Base-by-base conservation (phyloP, 2,888 invertebrate species). In the Danaus chrysippus region DNA sequence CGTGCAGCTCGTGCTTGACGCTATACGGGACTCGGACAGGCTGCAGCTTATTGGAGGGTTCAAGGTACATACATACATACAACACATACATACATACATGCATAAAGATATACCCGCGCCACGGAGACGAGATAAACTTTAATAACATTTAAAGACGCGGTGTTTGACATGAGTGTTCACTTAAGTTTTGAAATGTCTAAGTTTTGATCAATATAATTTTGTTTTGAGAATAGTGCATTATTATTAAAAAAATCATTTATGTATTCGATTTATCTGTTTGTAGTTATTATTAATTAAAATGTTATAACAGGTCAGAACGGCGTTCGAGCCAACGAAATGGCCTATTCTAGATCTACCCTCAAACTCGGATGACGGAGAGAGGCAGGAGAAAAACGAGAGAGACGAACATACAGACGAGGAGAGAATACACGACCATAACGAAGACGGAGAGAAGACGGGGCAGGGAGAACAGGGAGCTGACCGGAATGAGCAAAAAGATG, bases 321-420 rank as follows among this genome's bases (percentile, higher is more conserved):
- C 94, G 70, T 92, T 93, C 70, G 94, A 97, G 75, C 97, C 99
- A 1, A 92, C 92, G 11, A 94, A 94, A 79, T 99, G 99, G 99
- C 98, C 98, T 41, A 94, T 97, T 53, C 87, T 93, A 12, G 95
- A 95, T 79, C 87, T 92, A 58, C 74, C 75, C 41, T 69, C 71
- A 0, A 77, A 75, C 54, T 59, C 71, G 1, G 82, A 83, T 17
- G 83, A 84, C 9, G 73, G 71, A 19, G 78, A 80, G 52, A 72
- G 69, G 46, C 43, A 55, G 11, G 68, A 67, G 17, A 69, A 72
- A 55, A 17, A 56, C 54, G 71, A 72, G 10, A 76, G 74, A 42
- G 59, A 49, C 52, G 70, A 42, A 10, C 68, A 70, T 57, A 54
- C 57, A 13, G 68, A 68, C 34, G 60, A 65, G 12, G 60, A 23